Conservation (phyloP, 2,797 vertebrate species). For the Molossus molossus region DNA sequence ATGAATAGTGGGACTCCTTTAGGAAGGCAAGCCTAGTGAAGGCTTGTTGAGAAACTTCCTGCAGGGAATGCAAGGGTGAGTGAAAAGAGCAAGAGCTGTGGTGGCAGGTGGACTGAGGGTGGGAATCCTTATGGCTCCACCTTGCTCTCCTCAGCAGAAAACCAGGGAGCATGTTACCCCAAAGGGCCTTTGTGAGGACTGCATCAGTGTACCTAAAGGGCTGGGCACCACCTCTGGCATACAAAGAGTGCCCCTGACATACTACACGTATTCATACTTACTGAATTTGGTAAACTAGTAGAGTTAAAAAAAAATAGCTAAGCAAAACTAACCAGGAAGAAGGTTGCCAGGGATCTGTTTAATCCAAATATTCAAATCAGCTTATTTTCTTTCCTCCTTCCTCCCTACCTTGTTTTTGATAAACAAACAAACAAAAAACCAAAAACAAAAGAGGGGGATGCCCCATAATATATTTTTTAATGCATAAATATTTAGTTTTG, state of each 20-base stretch:
- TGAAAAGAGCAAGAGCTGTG: neutral
- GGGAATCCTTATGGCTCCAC: neutral
- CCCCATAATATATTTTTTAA: neutral
- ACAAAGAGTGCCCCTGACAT: neutral
- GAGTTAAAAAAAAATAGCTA: slow-evolving; percentile 9
- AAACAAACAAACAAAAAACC: neutral
- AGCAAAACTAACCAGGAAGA: slow-evolving; percentile 5
- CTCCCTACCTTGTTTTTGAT: neutral
- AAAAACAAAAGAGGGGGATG: neutral
- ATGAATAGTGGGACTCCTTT: neutral
- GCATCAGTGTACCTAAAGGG: neutral
- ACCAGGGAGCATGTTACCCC: neutral
- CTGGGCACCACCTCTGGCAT: neutral
- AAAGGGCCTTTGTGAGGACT: neutral
- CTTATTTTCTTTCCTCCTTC: neutral
- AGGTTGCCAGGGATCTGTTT: neutral
- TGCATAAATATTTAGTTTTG: neutral
- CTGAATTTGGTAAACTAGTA: neutral
- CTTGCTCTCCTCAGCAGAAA: neutral
- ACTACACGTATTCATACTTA: neutral
- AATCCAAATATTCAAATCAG: slow-evolving; percentile 43
- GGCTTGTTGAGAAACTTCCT: neutral
- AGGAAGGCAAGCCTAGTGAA: neutral
- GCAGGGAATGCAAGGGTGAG: neutral
- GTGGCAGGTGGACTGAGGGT: no score